Evolutionary conservation across 2,888 invertebrate species (phyloP).

Genomic region (Chaetogeoica ovagalla): DNA sequence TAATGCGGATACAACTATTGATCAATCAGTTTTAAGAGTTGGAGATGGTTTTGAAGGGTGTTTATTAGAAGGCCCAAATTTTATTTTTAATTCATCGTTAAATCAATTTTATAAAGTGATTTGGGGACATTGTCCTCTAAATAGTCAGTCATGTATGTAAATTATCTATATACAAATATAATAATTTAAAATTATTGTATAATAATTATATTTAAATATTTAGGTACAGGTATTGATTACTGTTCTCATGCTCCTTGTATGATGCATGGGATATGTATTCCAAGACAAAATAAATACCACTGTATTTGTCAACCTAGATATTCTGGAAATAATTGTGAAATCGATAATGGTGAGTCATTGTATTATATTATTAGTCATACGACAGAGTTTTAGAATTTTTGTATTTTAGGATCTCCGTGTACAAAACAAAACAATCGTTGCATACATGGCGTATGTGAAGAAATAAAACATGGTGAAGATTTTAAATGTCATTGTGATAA

Average conservation of each 20-base stretch:
- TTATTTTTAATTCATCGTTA: conserved; percentile 71
- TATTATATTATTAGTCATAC: conserved; percentile 17
- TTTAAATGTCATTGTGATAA: conserved; percentile 71
- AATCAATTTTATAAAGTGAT: conserved; percentile 70
- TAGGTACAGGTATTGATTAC: conserved; percentile 65
- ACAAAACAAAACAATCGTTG: conserved; percentile 66
- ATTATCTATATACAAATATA: not conserved
- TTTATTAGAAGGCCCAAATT: conserved; percentile 82
- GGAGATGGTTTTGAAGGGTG: conserved; percentile 83
- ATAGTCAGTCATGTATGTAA: conserved; percentile 68
- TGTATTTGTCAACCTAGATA: conserved; percentile 84
- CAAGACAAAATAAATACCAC: conserved; percentile 75
- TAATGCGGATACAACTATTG: conserved; percentile 53
- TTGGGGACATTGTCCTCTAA: conserved; percentile 77
- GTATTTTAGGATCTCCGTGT: conserved; percentile 70
- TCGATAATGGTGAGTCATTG: conserved; percentile 65
- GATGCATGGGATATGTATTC: conserved; percentile 79
- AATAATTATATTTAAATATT: conserved; percentile 34
- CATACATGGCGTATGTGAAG: conserved; percentile 74
- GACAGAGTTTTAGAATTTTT: not conserved
- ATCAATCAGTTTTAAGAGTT: conserved; percentile 70
- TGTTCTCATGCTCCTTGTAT: conserved; percentile 81
- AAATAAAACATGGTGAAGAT: conserved; percentile 69
- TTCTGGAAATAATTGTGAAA: conserved; percentile 84
- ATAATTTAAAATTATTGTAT: not conserved